A percentile compares a stretch with the other conserved stretches of the same genome.
phyloP scores from a whole-genome alignment of 2,113 vertebrate species.

The Anarrhichthys ocellatus region DNA sequence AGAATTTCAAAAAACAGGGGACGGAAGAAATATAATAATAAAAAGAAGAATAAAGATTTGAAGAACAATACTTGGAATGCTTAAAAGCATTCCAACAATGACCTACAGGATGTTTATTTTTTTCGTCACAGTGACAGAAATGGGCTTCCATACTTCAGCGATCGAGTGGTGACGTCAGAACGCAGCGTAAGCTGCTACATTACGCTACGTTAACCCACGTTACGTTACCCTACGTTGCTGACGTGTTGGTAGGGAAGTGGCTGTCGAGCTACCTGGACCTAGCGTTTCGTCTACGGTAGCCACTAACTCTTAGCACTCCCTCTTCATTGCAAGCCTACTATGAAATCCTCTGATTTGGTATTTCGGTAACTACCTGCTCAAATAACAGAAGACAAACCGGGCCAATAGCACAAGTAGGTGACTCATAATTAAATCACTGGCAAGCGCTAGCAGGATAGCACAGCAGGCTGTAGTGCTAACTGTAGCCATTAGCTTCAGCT shows the following conservation, averaged over 20 bases:
- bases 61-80: no score
- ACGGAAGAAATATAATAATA: no score
- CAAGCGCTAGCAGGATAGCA: background rate
- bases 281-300: background rate
- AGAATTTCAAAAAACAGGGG: no score
- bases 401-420: constrained; percentile 49
- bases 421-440: background rate
- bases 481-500: background rate
- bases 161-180: no score
- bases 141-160: no score
- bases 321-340: background rate
- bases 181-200: background rate
- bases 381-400: constrained; percentile 1
- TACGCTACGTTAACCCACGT: constrained; percentile 17
- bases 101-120: no score
- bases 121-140: no score
- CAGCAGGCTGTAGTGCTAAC: constrained; percentile 11
- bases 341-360: background rate
- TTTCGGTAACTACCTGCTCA: background rate
- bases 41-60: no score
- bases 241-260: constrained; percentile 81
- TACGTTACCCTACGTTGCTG: constrained; percentile 67
- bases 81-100: no score
- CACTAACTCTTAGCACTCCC: background rate
- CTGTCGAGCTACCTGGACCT: background rate